Base-by-base conservation (phyloP, 2,113 vertebrate species). In the Eulacestoma nigropectus region DNA sequence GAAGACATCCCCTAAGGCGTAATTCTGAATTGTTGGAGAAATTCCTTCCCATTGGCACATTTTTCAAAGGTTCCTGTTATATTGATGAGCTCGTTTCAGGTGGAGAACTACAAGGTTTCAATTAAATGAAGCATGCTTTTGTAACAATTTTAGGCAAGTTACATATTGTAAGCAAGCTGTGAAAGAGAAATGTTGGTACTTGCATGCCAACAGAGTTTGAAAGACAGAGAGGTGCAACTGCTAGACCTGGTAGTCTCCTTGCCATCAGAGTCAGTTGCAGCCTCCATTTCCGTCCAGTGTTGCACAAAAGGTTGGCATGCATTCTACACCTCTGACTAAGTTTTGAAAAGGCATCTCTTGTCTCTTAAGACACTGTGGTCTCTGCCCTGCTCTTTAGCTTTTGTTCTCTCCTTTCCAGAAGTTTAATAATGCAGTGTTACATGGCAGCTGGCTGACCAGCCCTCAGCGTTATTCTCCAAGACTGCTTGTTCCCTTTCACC, bases 71-170 rank as follows among this genome's bases (percentile, higher is more conserved):
- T 35, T 82, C 16, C 14, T 53, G 13, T 46, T 41, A 30, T 13
- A 32, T 8, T 26, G 62, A 75, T 60, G 16, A 53, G 25, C 68
- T 89, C 90, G 81, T 96, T 97, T 96, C 63, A 83, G 57, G 73
- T 95, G 76, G 63, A 96, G 37, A 46, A 55, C 47, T 86, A 41
- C 10, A 44, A 90, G 30, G 59, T 87, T 96, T 96, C 94, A 97
- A 56, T 52, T 83, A 95, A 90, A 93, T 18, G 13, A 82, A 89
- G 42, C 33, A 52, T 76, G 70, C 63, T 96, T 90, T 16, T 13
- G 15, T 84, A 81, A 93, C 69, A 92, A 67, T 95, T 97, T 89
- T 41, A 93, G 78, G 91, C 67, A 92, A 93, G 64, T 11, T 89
- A 74, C 69, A 89, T 91, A 85, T 78, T 92, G 72, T 69, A 89